phyloP scores from a whole-genome alignment of 1,140 invertebrate species.

The Lerema accius region DNA sequence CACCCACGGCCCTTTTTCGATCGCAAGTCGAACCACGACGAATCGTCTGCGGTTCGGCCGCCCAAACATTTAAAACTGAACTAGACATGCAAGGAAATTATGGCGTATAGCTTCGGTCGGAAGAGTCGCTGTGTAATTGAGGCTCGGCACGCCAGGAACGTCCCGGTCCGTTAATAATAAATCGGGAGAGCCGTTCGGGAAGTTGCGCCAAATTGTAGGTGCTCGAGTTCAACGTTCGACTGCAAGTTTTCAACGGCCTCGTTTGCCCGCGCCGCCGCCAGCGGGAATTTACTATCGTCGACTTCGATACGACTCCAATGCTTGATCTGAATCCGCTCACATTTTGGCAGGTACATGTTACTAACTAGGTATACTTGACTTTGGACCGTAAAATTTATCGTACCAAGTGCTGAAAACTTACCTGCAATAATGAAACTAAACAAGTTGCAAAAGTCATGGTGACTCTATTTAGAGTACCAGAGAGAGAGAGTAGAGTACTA shows the following conservation, averaged over 20 bases:
- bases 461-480: too few species aligned
- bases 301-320: slow-evolving; percentile 5
- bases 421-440: too few species aligned
- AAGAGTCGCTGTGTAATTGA: slow-evolving; percentile 29
- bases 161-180: slow-evolving; percentile 24
- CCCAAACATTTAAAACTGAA: slow-evolving; percentile 33
- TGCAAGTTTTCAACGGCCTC: slow-evolving; percentile 22
- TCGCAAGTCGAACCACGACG: neutral
- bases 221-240: slow-evolving; percentile 18
- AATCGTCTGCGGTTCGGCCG: slow-evolving; percentile 31
- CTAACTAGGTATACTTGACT: too few species aligned
- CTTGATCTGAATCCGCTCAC: too few species aligned
- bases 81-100: slow-evolving; percentile 32
- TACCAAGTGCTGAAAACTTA: too few species aligned
- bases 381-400: too few species aligned
- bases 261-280: neutral
- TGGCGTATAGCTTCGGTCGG: slow-evolving; percentile 15
- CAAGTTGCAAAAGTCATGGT: too few species aligned
- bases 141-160: slow-evolving; percentile 18
- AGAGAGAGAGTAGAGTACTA: too few species aligned
- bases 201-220: slow-evolving; percentile 33
- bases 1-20: slow-evolving; percentile 15
- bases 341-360: too few species aligned
- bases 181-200: slow-evolving; percentile 21
- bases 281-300: neutral